Evolutionary conservation across 35 echinoderm and acorn worm genomes (phyloP).

Genomic region (Anneissia japonica): DNA sequence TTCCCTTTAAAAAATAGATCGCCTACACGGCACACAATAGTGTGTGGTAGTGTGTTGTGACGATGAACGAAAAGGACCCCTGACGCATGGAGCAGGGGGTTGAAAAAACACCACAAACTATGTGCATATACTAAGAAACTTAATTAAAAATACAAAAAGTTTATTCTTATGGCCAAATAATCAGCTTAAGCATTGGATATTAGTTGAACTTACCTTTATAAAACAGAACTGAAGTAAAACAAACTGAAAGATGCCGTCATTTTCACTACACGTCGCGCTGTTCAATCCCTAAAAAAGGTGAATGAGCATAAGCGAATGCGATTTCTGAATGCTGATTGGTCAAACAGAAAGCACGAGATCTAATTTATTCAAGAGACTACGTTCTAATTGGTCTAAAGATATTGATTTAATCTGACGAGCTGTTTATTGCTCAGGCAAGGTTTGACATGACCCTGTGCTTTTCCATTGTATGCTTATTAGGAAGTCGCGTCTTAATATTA

Average conservation of each 20-base stretch:
- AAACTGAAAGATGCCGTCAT: neutral
- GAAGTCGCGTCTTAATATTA: neutral
- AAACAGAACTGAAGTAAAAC: neutral
- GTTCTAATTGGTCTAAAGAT: conserved; percentile 19
- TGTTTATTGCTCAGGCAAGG: neutral
- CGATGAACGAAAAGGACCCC: neutral
- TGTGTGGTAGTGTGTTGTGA: neutral
- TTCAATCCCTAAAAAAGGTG: conserved; percentile 46
- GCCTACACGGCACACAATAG: neutral
- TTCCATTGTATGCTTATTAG: neutral
- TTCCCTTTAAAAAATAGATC: neutral
- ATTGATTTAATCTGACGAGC: conserved; percentile 3
- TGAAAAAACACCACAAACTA: neutral
- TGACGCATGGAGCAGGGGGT: neutral
- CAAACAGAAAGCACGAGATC: conserved; percentile 23
- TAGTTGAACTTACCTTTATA: neutral
- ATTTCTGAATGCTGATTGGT: conserved; percentile 27
- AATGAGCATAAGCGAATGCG: conserved; percentile 41
- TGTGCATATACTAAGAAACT: neutral
- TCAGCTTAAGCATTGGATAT: neutral
- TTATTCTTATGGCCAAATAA: neutral
- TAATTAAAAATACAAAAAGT: neutral
- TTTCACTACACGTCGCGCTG: neutral
- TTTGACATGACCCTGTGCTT: neutral
- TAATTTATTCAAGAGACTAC: conserved; percentile 19